Base-by-base conservation (phyloP, 2,797 vertebrate genomes). In the Xerus rutilus region DNA sequence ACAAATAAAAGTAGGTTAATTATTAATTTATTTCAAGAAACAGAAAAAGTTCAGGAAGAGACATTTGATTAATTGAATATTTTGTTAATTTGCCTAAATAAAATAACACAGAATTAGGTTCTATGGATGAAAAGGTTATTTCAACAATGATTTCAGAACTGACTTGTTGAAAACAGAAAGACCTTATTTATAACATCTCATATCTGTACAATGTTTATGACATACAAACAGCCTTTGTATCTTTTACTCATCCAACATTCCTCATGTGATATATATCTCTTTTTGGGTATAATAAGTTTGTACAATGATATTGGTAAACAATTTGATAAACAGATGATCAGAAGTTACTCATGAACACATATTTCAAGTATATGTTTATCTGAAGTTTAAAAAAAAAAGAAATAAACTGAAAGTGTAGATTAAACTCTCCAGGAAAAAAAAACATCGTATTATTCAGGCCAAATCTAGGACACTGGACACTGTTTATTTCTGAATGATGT, bases 11-110 rank as follows among this genome's bases (percentile, higher is more conserved):
- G 10, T 74, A 82, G 76, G 9, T 5, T 69, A 17, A 78, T 62
- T 59, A 67, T 89, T 91, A 91, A 86, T 67, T 70, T 90, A 82
- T 94, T 92, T 28, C 12, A 77, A 73, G 7, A 32, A 83, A 87
- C 76, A 82, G 7, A 39, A 54, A 57, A n/a, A 52, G 13, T 10
- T 67, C 30, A 91, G 2, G 62, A 77, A 96, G 97, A 96, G 65
- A 93, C 89, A 96, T 79, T 77, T 96, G 93, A 43, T 94, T 89
- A 81, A 70, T 59, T 97, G 67, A 95, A 86, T 89, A 97, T 83
- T 69, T 97, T 89, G n/a, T 93, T 87, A 85, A 77, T 69, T 97
- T 14, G 3, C 20, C 90, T 93, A 76, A 0, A 87, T 94, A 94
- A 82, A n/a, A 1, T 89, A 62, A 21, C 85, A 78, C 86, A 57